These are phyloP conservation scores for Poecile montanus DNA, from an alignment of 2,797 vertebrate species.

Conservation along the genomic window DNA sequence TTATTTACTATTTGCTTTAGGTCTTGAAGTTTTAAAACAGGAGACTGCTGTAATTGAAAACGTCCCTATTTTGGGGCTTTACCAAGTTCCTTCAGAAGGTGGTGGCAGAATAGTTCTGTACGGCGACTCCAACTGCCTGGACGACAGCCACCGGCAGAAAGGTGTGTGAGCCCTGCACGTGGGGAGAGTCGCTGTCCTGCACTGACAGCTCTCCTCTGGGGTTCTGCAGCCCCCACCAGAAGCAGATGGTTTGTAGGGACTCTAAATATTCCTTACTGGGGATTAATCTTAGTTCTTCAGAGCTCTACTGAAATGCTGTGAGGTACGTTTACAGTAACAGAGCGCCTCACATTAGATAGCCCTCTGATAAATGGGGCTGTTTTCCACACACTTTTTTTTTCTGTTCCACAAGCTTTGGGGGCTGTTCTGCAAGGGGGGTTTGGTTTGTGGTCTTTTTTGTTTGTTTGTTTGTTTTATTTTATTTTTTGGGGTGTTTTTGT, in stretches of 20 bases:
- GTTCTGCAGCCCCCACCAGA: neutral
- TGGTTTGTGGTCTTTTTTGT: fast-evolving
- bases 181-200: fast-evolving
- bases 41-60: slow-evolving; percentile 91
- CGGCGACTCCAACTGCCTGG: slow-evolving; percentile 96
- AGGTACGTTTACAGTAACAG: neutral
- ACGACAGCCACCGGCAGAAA: slow-evolving; percentile 98
- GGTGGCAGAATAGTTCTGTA: slow-evolving; percentile 94
- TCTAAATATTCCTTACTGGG: neutral
- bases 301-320: neutral
- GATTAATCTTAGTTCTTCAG: neutral
- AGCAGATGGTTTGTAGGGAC: neutral
- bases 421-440: fast-evolving
- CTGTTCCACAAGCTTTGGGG: neutral
- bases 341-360: fast-evolving
- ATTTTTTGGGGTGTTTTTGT: neutral
- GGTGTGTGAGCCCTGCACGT: slow-evolving; percentile 70
- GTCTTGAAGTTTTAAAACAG: slow-evolving; percentile 95
- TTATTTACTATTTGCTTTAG: slow-evolving; percentile 72
- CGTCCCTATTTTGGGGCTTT: slow-evolving; percentile 92
- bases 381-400: neutral
- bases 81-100: slow-evolving; percentile 90
- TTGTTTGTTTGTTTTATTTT: no score
- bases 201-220: neutral
- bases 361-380: neutral